These are phyloP conservation scores for Brachionus asplanchnoidis DNA, from an alignment of 1,140 invertebrate species.

Conservation along the genomic window DNA sequence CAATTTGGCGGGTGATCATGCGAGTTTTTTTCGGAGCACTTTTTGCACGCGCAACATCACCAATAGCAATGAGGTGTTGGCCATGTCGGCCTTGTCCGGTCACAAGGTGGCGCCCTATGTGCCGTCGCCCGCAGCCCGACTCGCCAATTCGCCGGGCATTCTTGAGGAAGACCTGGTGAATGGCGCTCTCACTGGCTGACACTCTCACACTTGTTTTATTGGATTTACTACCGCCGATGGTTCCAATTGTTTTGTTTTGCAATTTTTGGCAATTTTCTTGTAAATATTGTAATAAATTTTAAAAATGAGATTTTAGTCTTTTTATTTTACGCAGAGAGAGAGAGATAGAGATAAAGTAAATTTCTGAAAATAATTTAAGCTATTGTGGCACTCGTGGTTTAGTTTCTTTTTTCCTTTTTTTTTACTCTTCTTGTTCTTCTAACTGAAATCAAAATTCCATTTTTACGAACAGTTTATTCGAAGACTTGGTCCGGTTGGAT, in stretches of 20 bases:
- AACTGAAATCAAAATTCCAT: neutral
- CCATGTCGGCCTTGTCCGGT: neutral
- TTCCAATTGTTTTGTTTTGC: slow-evolving; percentile 24
- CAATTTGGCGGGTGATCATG: neutral
- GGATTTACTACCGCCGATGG: neutral
- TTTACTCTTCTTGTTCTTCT: neutral
- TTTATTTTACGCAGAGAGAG: neutral
- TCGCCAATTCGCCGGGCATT: neutral
- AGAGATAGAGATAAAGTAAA: neutral
- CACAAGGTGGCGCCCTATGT: neutral
- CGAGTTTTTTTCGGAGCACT: neutral
- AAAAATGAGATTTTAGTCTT: slow-evolving; percentile 38
- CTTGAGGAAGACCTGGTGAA: neutral
- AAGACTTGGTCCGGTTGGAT: neutral
- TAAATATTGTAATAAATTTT: slow-evolving; percentile 37
- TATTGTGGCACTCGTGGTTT: neutral
- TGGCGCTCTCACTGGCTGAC: neutral
- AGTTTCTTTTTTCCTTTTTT: neutral
- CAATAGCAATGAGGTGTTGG: slow-evolving; percentile 10
- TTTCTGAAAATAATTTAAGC: neutral
- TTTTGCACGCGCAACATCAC: neutral
- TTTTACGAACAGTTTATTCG: neutral
- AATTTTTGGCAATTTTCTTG: slow-evolving; percentile 21
- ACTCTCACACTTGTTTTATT: neutral
- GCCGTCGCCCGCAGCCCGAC: neutral